Evolutionary conservation across 2,888 invertebrate species (phyloP).

Genomic region (Nephrotoma guestfalica): DNA sequence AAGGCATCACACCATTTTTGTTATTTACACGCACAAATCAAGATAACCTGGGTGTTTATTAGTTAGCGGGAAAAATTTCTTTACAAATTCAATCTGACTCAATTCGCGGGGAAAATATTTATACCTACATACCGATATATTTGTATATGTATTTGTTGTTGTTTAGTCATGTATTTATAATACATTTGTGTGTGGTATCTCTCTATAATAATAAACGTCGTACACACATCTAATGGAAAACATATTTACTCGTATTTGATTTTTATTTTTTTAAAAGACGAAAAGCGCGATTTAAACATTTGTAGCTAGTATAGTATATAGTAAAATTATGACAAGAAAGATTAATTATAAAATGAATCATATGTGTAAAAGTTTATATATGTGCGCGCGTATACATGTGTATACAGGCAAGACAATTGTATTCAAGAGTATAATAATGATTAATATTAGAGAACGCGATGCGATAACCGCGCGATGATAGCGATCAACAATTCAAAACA

Average conservation of each 20-base stretch:
- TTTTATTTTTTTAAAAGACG: not conserved
- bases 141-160: not conserved
- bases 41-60: not conserved
- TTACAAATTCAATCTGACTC: not conserved
- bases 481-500: not conserved
- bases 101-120: not conserved
- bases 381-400: not conserved
- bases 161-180: not conserved
- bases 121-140: not conserved
- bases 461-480: not conserved
- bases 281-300: not conserved
- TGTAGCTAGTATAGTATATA: not conserved
- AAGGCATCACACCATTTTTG: not conserved
- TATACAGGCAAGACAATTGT: not conserved
- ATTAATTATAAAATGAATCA: not conserved
- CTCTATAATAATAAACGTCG: not conserved
- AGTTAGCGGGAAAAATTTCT: not conserved
- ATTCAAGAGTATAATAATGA: not conserved
- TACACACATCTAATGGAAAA: not conserved
- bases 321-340: not conserved
- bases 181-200: not conserved
- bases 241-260: not conserved
- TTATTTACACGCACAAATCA: not conserved
- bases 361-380: not conserved
- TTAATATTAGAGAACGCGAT: not conserved